Conservation (phyloP, 1,140 invertebrate genomes). For the Aphaenogaster ashmeadi region DNA sequence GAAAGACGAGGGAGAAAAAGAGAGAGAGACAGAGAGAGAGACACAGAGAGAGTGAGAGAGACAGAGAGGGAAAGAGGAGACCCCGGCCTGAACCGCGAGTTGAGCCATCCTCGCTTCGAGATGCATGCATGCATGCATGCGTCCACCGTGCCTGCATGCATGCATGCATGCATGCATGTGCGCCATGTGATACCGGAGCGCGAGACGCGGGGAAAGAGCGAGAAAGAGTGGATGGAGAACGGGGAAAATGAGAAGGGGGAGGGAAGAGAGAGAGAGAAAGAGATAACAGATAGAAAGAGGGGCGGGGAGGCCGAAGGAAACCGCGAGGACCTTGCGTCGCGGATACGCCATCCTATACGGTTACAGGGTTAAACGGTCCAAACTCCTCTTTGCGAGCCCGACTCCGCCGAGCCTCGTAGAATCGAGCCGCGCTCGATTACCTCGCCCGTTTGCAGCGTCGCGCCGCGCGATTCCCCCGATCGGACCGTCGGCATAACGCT, state of each 20-base stretch:
- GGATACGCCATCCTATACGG: constrained; percentile 62
- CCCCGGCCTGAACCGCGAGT: constrained; percentile 79
- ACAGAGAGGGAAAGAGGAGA: constrained; percentile 32
- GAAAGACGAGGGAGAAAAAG: constrained; percentile 68
- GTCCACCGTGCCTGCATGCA: constrained; percentile 61
- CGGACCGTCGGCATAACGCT: constrained; percentile 50
- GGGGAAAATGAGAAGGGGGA: not conserved
- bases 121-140: constrained; percentile 69
- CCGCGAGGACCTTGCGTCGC: constrained; percentile 58
- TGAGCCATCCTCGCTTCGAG: constrained; percentile 82
- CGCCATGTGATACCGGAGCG: constrained; percentile 79
- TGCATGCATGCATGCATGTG: constrained; percentile 77
- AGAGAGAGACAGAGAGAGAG: not conserved
- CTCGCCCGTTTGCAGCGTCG: constrained; percentile 65
- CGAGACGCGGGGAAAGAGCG: constrained; percentile 33
- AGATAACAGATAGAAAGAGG: constrained; percentile 34
- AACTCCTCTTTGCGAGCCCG: constrained; percentile 59
- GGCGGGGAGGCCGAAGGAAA: constrained; percentile 31
- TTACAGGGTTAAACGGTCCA: constrained; percentile 72
- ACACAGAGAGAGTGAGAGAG: not conserved
- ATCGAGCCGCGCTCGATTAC: constrained; percentile 70
- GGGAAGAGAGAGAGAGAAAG: constrained; percentile 31
- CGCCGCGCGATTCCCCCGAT: constrained; percentile 40
- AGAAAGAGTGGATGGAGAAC: not conserved
- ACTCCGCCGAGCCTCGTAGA: constrained; percentile 34